Evolutionary conservation across 2,888 invertebrate genomes (phyloP).

Genomic region (Tillus elongatus): DNA sequence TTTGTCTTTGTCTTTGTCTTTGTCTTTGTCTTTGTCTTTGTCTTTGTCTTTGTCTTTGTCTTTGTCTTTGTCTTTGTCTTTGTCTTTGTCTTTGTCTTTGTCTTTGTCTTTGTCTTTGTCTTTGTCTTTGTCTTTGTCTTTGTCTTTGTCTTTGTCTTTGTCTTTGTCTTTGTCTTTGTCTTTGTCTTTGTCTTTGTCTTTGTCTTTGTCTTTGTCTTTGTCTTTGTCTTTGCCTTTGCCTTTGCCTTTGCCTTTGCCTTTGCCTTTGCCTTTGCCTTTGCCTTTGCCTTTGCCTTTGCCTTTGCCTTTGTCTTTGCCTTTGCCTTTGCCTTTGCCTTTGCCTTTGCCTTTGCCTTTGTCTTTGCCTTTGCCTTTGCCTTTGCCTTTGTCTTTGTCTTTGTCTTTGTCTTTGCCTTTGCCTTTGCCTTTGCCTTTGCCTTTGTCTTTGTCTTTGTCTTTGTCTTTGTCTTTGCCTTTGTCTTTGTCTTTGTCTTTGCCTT

Average conservation of each 20-base stretch:
- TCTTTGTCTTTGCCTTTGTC: too few species aligned
- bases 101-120: not conserved
- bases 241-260: not conserved
- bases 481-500: too few species aligned
- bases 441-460: constrained; percentile 2
- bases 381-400: not conserved
- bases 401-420: too few species aligned
- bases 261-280: not conserved
- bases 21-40: constrained; percentile 5
- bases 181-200: constrained; percentile 5
- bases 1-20: constrained; percentile 3
- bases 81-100: not conserved
- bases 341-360: too few species aligned
- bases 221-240: too few species aligned
- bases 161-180: constrained; percentile 5
- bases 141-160: not conserved
- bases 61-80: constrained; percentile 1
- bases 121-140: not conserved
- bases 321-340: not conserved
- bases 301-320: too few species aligned
- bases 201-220: constrained; percentile 4
- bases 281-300: not conserved
- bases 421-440: not conserved
- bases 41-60: constrained; percentile 7
- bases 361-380: not conserved